Percentiles rank a stretch among this genome's conserved stretches.
phyloP scores from a whole-genome alignment of 2,797 vertebrate genomes.

The Heterohyrax brucei region DNA sequence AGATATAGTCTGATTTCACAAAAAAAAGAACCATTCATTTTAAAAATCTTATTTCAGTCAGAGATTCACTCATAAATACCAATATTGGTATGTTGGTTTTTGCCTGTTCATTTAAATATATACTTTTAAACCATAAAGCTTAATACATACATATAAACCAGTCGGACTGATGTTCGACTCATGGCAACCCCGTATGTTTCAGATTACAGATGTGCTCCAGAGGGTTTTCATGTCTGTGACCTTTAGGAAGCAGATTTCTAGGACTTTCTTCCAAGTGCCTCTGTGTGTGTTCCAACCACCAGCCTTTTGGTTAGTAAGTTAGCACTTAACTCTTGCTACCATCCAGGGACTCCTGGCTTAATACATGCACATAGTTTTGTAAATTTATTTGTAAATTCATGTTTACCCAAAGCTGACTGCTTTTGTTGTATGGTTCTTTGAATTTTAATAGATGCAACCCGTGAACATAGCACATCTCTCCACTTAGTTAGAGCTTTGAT shows the following conservation, averaged over 20 bases:
- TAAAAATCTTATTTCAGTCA: constrained; percentile 59
- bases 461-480: not conserved
- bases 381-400: not conserved
- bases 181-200: not conserved
- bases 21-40: not conserved
- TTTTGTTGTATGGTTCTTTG: not conserved
- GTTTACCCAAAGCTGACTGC: not conserved
- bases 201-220: not conserved
- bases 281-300: no score
- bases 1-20: not conserved
- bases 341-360: not conserved
- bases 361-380: not conserved
- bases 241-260: not conserved
- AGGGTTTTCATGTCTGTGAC: not conserved
- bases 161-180: not conserved
- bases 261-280: no score
- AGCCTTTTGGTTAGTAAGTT: not conserved
- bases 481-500: not conserved
- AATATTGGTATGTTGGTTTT: constrained; percentile 39
- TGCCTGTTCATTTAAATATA: not conserved
- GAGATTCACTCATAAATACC: constrained; percentile 19
- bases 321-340: not conserved
- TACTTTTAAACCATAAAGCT: not conserved
- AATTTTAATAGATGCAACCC: not conserved
- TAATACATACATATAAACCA: not conserved